A percentile compares a stretch with the other conserved stretches of the same genome.
Conservation (phyloP, 1,140 invertebrate species). For the Sinella curviseta region DNA sequence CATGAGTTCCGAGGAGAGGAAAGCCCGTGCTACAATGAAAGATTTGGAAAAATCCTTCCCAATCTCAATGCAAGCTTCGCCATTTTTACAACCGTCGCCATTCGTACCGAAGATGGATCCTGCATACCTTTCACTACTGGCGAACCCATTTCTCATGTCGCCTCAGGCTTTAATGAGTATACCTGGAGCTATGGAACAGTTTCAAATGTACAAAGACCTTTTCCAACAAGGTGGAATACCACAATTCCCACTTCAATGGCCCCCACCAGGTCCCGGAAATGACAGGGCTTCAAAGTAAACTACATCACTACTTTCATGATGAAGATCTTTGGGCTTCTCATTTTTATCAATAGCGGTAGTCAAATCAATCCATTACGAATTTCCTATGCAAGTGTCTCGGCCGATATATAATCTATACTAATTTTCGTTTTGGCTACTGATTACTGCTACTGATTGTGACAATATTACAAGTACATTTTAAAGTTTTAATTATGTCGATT, state of each 20-base stretch:
- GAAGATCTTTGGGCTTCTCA: too few relatives aligned
- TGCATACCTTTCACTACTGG: conserved; percentile 52
- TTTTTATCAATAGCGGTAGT: too few relatives aligned
- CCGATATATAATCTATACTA: too few relatives aligned
- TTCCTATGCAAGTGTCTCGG: too few relatives aligned
- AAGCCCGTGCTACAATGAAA: neutral
- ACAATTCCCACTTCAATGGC: conserved; percentile 38
- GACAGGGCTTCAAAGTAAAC: conserved; percentile 36
- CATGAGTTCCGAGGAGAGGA: neutral
- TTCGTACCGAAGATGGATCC: conserved; percentile 54
- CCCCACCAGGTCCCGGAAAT: conserved; percentile 11
- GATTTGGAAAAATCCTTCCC: conserved; percentile 30
- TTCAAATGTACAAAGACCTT: conserved; percentile 57
- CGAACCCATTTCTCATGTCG: conserved; percentile 49
- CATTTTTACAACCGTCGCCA: conserved; percentile 25
- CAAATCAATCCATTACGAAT: too few relatives aligned
- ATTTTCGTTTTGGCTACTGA: neutral
- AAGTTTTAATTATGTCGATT: neutral
- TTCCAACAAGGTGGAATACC: conserved; percentile 35
- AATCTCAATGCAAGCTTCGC: neutral
- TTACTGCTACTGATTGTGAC: neutral
- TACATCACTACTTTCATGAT: too few relatives aligned
- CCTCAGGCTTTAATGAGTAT: conserved; percentile 48
- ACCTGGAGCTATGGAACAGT: conserved; percentile 52
- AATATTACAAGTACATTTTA: neutral